These are phyloP conservation scores for Gryon sp. DNA, from an alignment of 1,140 invertebrate species.

Conservation along the genomic window DNA sequence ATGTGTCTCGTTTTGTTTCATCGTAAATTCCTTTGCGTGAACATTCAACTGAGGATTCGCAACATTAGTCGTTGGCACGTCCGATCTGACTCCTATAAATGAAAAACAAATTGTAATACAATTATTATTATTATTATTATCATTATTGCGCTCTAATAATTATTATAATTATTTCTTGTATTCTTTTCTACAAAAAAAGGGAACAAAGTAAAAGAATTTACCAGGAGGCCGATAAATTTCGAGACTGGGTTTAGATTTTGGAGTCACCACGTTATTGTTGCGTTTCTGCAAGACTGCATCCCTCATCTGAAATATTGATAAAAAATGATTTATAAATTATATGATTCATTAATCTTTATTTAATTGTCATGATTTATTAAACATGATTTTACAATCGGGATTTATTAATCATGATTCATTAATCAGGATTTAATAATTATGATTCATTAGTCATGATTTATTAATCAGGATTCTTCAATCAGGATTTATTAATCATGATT, in stretches of 20 bases:
- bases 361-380: too few species aligned
- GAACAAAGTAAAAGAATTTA: slow-evolving; percentile 74
- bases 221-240: slow-evolving; percentile 93
- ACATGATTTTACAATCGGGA: too few species aligned
- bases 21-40: slow-evolving; percentile 91
- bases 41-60: slow-evolving; percentile 84
- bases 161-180: too few species aligned
- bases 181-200: slow-evolving; percentile 4
- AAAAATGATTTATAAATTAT: slow-evolving; percentile 8
- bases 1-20: slow-evolving; percentile 84
- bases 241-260: slow-evolving; percentile 86
- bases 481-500: too few species aligned
- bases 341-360: too few species aligned
- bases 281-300: slow-evolving; percentile 76
- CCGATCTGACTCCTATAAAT: slow-evolving; percentile 73
- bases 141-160: too few species aligned
- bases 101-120: slow-evolving; percentile 7
- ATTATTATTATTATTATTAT: background rate
- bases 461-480: too few species aligned
- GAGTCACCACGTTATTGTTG: slow-evolving; percentile 69
- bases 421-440: too few species aligned
- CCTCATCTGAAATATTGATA: slow-evolving; percentile 74
- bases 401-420: too few species aligned
- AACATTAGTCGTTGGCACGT: slow-evolving; percentile 70
- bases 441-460: too few species aligned